Evolutionary conservation across 92 coral and sea anemone species (phyloP).

Genomic region (Heteractis magnifica): DNA sequence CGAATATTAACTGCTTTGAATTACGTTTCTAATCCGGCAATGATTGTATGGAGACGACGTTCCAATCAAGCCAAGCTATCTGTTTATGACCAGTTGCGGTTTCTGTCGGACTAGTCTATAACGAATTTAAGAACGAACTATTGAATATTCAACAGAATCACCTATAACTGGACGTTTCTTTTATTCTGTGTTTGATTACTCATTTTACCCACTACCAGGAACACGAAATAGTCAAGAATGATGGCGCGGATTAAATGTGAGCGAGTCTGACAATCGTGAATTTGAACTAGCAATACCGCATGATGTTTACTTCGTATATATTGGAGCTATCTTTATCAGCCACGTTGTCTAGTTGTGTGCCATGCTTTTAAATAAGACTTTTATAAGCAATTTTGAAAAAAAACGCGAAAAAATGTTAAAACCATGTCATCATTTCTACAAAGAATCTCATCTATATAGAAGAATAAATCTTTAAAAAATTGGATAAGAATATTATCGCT

Average conservation of each 20-base stretch:
- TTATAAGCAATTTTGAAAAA: not conserved
- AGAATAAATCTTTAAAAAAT: not conserved
- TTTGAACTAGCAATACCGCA: not conserved
- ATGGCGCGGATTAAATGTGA: not conserved
- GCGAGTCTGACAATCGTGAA: not conserved
- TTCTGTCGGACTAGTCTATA: not conserved
- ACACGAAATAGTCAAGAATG: not conserved
- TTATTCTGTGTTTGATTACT: not conserved
- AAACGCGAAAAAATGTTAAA: too few species aligned
- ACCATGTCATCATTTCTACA: conserved; percentile 17
- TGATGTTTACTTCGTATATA: not conserved
- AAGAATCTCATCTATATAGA: conserved; percentile 5
- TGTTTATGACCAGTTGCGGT: not conserved
- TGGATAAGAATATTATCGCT: not conserved
- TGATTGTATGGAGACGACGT: too few species aligned
- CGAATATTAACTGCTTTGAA: too few species aligned
- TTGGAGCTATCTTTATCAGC: not conserved
- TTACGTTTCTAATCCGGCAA: too few species aligned
- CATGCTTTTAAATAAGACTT: not conserved
- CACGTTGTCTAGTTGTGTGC: not conserved
- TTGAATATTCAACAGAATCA: not conserved
- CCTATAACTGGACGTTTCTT: not conserved
- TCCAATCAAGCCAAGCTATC: too few species aligned
- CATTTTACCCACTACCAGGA: not conserved
- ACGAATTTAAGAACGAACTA: not conserved